These are phyloP conservation scores for Dermolepida albohirtum DNA, from an alignment of 2,888 invertebrate genomes.

Conservation along the genomic window DNA sequence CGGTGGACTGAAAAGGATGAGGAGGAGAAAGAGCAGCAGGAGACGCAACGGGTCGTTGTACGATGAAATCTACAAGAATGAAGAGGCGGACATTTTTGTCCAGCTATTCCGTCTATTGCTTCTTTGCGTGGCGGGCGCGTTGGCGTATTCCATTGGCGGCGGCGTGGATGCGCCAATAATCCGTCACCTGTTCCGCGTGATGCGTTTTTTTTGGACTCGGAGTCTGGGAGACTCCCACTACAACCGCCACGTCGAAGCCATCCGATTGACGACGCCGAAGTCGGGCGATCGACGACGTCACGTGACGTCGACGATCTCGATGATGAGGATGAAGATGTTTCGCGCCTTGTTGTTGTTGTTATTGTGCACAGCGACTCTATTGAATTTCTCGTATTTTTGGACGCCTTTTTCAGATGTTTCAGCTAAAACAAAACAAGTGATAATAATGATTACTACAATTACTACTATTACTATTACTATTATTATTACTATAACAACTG, in stretches of 20 bases:
- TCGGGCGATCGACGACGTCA: not conserved
- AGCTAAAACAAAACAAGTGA: slow-evolving; percentile 40
- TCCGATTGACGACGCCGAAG: slow-evolving; percentile 18
- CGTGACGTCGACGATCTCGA: not conserved
- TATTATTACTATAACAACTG: not conserved
- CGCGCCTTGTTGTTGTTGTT: slow-evolving; percentile 27
- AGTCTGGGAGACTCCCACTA: not conserved
- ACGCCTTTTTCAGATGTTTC: slow-evolving; percentile 27
- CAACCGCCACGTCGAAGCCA: slow-evolving; percentile 4
- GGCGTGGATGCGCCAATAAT: not conserved
- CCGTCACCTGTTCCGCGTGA: not conserved
- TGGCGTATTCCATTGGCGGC: slow-evolving; percentile 16
- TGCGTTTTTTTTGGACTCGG: slow-evolving; percentile 40
- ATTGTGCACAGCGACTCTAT: slow-evolving; percentile 37
- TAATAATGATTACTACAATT: slow-evolving; percentile 35
- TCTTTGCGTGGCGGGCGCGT: slow-evolving; percentile 12
- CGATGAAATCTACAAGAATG: not conserved
- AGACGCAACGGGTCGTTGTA: slow-evolving; percentile 1
- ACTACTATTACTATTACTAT: slow-evolving; percentile 17
- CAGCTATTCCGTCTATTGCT: slow-evolving; percentile 7
- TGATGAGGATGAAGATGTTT: not conserved
- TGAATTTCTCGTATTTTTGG: slow-evolving; percentile 43
- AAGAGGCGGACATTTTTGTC: not conserved
- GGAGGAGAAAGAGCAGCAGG: slow-evolving; percentile 23
- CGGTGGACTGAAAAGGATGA: slow-evolving; percentile 39